Base-by-base conservation (phyloP, 2,888 invertebrate species). In the Drosophila anomalipes region DNA sequence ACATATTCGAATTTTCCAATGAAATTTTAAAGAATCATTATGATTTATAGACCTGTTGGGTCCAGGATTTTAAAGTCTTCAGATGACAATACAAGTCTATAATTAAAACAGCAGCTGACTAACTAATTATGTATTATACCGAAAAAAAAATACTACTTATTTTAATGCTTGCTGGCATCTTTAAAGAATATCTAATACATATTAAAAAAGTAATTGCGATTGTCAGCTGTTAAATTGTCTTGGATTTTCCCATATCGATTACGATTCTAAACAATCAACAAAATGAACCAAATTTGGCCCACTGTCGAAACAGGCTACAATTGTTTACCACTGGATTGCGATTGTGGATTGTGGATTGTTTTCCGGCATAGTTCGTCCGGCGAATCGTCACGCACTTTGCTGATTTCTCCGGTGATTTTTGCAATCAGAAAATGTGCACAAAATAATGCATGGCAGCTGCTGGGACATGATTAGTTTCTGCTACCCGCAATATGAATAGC, bases 401-500 rank as follows among this genome's bases (percentile, higher is more conserved):
- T 89, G 86, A 86, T 86, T 91, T 84, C 86, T 91, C 91, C 72
- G 88, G 91, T 89, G 86, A 91, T 89, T 91, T 89, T 82, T 71
- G 91, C 91, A 91, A 86, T 89, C 91, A 91, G 76, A 68, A 64
- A 69, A 68, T 81, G 81, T 57, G 88, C 57, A 76, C 83, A 81
- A 81, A 81, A 82, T 82, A 88, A 85, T 79, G 78, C 76, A 85
- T 82, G 76, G 58, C 76, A 58, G 62, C 67, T 54, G 62, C 67
- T 54, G 79, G 69, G 69, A 62, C 72, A 80, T 82, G 86, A 85
- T 76, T 82, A 85, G 87, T 80, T 71, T 39, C 35, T 35, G 19
- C 53, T 26, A 69, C 16, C 67, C 56, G 56, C 81, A 77, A 83
- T 77, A 84, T 87, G 86, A 86, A 89, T 89, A 87, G 74, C 73